These are phyloP conservation scores for Epinephelus moara DNA, from an alignment of 2,113 vertebrate species.

Conservation along the genomic window DNA sequence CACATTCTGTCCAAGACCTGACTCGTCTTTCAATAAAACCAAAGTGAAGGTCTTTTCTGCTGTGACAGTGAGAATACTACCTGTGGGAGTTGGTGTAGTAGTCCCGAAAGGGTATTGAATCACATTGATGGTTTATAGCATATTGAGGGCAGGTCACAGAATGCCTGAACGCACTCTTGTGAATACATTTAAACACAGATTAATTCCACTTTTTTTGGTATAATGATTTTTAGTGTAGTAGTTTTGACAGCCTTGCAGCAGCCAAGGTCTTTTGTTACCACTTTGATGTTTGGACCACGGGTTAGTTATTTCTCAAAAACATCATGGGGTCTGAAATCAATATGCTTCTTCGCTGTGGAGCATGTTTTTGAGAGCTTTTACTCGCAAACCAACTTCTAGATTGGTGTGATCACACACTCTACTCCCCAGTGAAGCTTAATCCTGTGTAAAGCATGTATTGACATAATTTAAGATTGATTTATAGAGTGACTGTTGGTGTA, in stretches of 20 bases:
- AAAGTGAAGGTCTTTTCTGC: not conserved
- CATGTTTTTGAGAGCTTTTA: not conserved
- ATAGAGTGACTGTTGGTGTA: no score
- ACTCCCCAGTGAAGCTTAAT: no score
- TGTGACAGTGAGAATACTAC: not conserved
- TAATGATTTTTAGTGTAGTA: not conserved
- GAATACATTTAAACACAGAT: not conserved
- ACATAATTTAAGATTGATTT: no score
- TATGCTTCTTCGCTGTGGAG: not conserved
- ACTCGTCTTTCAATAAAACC: conserved; percentile 19
- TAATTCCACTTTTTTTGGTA: not conserved
- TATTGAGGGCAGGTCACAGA: not conserved
- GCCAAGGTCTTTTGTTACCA: not conserved
- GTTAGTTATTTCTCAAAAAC: not conserved
- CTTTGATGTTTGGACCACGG: not conserved
- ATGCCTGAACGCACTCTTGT: not conserved
- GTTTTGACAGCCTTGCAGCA: not conserved
- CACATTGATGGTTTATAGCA: not conserved
- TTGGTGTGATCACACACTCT: not conserved
- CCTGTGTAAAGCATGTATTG: not conserved
- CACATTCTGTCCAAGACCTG: not conserved
- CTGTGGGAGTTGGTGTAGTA: not conserved
- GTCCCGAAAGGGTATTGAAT: not conserved
- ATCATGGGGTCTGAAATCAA: not conserved
- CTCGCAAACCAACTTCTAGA: not conserved